Conservation (phyloP, 2,113 vertebrate species). For the Sinocyclocheilus maitianheensis region DNA sequence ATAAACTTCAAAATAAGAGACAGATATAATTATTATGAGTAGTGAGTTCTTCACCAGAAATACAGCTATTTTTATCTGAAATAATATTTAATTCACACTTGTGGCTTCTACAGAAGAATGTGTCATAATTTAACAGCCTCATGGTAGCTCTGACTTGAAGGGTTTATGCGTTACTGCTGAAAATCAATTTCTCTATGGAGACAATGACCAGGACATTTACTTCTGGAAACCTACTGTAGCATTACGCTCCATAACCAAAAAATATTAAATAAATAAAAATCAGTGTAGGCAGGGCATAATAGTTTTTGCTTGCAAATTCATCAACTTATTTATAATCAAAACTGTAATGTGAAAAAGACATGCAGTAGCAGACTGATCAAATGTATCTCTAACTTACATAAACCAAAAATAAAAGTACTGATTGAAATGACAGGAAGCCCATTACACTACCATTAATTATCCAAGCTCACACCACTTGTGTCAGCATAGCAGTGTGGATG, state of each 20-base stretch:
- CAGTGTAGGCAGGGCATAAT: background rate
- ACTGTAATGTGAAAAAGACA: background rate
- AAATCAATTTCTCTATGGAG: background rate
- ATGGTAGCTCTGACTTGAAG: background rate
- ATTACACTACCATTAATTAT: constrained; percentile 45
- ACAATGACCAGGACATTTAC: background rate
- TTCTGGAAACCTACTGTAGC: background rate
- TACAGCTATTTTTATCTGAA: background rate
- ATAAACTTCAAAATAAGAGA: too few relatives aligned
- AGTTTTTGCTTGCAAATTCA: background rate
- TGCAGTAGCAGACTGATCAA: too few relatives aligned
- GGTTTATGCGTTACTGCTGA: background rate
- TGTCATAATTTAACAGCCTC: background rate
- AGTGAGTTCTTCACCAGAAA: background rate
- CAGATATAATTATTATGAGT: too few relatives aligned
- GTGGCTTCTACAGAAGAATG: background rate
- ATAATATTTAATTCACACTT: background rate
- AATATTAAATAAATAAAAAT: too few relatives aligned
- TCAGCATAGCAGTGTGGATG: constrained; percentile 71
- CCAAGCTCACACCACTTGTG: constrained; percentile 68
- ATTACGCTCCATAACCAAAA: too few relatives aligned
- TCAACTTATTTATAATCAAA: background rate
- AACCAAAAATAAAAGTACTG: constrained; percentile 19
- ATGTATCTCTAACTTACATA: background rate
- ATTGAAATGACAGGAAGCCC: constrained; percentile 31